Percentiles rank a stretch among this genome's conserved stretches.
Conservation (phyloP, 2,113 vertebrate species). For the Ptilorrhoa leucosticta region DNA sequence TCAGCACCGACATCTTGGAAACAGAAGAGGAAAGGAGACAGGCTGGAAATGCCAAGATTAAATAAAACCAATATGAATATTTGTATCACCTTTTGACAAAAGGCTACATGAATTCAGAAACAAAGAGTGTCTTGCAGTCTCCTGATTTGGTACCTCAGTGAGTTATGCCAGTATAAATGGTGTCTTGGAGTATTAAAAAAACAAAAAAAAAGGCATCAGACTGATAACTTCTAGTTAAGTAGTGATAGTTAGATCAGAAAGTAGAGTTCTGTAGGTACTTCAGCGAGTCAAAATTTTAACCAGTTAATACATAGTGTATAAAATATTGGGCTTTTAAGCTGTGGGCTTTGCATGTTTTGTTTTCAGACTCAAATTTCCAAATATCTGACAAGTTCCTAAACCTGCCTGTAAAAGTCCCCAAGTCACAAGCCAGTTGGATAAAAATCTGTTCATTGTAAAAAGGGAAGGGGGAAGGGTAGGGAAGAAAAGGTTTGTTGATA, state of each 20-base stretch:
- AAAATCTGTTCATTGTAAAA: conserved; percentile 44
- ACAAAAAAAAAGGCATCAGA: not conserved
- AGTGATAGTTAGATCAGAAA: not conserved
- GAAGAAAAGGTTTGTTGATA: conserved; percentile 58
- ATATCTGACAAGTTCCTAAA: conserved; percentile 43
- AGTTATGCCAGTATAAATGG: not conserved
- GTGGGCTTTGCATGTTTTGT: not conserved
- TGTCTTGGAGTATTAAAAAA: not conserved
- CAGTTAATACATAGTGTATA: not conserved
- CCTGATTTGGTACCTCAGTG: not conserved
- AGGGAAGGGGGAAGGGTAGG: conserved; percentile 1
- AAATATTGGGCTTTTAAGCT: not conserved
- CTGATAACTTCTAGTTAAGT: not conserved
- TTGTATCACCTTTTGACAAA: conserved; percentile 6
- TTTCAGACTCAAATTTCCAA: conserved; percentile 4
- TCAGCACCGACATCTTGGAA: conserved; percentile 39
- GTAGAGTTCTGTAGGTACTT: not conserved
- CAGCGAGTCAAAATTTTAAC: not conserved
- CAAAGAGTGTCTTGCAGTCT: not conserved
- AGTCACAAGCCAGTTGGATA: conserved; percentile 14
- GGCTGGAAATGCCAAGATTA: not conserved
- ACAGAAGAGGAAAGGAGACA: conserved; percentile 8
- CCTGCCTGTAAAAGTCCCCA: conserved; percentile 30
- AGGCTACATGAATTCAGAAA: not conserved
- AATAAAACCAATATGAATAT: not conserved